A percentile compares a stretch with the other conserved stretches of the same genome.
phyloP scores from a whole-genome alignment of 1,140 invertebrate species.

The Pseudachorutes palmiensis region DNA sequence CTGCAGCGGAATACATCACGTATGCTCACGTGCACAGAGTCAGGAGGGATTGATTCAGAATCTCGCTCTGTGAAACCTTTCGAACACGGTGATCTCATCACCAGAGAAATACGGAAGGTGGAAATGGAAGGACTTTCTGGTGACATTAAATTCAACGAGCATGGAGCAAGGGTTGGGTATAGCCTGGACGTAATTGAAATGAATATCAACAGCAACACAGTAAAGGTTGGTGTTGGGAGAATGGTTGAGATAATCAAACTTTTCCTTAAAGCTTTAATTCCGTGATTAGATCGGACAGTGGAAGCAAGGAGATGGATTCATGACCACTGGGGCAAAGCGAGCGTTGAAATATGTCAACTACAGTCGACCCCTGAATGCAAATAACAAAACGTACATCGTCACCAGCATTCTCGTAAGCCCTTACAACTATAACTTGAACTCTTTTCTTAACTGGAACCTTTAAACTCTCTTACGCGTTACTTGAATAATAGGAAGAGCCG shows the following conservation, averaged over 20 bases:
- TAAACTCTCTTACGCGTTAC: conserved; percentile 47
- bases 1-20: conserved; percentile 18
- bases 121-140: conserved; percentile 84
- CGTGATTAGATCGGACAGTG: conserved; percentile 85
- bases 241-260: too few relatives aligned
- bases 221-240: conserved; percentile 72
- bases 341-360: not conserved
- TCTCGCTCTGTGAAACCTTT: conserved; percentile 54
- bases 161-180: conserved; percentile 69
- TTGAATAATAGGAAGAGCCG: conserved; percentile 57
- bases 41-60: conserved; percentile 16
- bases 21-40: conserved; percentile 23
- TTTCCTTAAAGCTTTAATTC: not conserved
- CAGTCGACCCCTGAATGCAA: not conserved
- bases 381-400: conserved; percentile 70
- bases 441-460: too few relatives aligned
- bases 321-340: not conserved
- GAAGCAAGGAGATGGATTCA: conserved; percentile 40
- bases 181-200: conserved; percentile 87
- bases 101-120: conserved; percentile 73
- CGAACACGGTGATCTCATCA: conserved; percentile 81
- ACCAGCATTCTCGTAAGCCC: conserved; percentile 73
- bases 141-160: conserved; percentile 72
- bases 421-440: not conserved
- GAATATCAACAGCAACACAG: conserved; percentile 73